A percentile compares a stretch with the other conserved stretches of the same genome.
These are phyloP conservation scores for Saturnia japonica DNA, from an alignment of 2,888 invertebrate genomes.

Conservation along the genomic window DNA sequence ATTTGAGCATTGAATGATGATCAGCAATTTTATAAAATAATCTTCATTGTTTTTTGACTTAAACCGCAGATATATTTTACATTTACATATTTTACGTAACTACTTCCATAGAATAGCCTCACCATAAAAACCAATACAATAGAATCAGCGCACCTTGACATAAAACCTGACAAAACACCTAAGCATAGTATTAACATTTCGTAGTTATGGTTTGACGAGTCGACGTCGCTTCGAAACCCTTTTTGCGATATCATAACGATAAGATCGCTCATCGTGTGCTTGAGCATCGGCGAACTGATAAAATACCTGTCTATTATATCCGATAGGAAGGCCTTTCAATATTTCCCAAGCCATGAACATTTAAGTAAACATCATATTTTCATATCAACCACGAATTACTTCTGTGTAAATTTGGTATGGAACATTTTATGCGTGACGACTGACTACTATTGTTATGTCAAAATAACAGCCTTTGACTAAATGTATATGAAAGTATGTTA, in stretches of 20 bases:
- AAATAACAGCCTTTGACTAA: no score
- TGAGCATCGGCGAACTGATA: constrained; percentile 46
- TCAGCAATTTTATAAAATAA: no score
- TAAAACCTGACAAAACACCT: constrained; percentile 7
- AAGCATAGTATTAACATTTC: constrained; percentile 9
- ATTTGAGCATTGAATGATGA: no score
- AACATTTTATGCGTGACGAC: no score
- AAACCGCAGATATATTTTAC: not conserved
- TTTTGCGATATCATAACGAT: constrained; percentile 62
- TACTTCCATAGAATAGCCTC: constrained; percentile 17
- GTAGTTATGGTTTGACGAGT: constrained; percentile 34
- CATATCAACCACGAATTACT: not conserved
- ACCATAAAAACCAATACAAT: constrained; percentile 1
- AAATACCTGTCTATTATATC: constrained; percentile 49
- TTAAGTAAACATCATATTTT: not conserved
- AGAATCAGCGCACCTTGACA: constrained; percentile 14
- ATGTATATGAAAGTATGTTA: no score
- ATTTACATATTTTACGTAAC: constrained; percentile 6
- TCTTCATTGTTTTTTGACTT: not conserved
- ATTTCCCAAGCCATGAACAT: not conserved
- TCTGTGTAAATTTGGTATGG: no score
- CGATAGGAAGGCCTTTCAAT: constrained; percentile 25
- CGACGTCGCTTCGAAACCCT: constrained; percentile 38
- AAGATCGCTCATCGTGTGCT: constrained; percentile 57
- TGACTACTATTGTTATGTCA: no score